A percentile compares a stretch with the other conserved stretches of the same genome.
phyloP scores from a whole-genome alignment of 2,888 invertebrate genomes.

The Rhimphoctona megacephalus region DNA sequence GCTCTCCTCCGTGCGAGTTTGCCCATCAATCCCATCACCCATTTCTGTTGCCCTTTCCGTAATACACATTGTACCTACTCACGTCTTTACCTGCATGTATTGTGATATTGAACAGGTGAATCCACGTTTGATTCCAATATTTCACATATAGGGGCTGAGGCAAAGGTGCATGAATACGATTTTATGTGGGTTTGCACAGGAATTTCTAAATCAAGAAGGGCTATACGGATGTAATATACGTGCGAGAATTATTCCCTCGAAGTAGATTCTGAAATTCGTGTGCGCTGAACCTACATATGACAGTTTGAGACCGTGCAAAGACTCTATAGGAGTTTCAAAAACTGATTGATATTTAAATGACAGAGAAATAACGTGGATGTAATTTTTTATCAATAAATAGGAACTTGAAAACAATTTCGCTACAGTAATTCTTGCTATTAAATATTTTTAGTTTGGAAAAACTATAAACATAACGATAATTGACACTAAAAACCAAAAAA shows the following conservation, averaged over 20 bases:
- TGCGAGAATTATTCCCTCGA: conserved; percentile 31
- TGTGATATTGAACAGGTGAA: conserved; percentile 8
- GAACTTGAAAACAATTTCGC: too few relatives aligned
- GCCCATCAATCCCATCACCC: conserved; percentile 57
- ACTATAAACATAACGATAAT: too few relatives aligned
- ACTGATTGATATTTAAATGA: too few relatives aligned
- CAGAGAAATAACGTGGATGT: too few relatives aligned
- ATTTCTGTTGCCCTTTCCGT: conserved; percentile 35
- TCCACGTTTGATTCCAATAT: conserved; percentile 4
- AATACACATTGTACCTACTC: neutral
- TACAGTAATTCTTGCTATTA: too few relatives aligned
- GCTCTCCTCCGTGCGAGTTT: conserved; percentile 16
- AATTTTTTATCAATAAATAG: too few relatives aligned
- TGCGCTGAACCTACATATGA: neutral
- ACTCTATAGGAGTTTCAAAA: neutral
- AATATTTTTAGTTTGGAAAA: too few relatives aligned
- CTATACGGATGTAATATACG: neutral
- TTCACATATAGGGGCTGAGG: neutral
- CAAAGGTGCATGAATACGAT: neutral
- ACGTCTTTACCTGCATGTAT: neutral
- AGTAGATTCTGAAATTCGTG: neutral
- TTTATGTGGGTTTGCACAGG: conserved; percentile 32
- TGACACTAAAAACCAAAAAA: too few relatives aligned
- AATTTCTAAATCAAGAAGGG: conserved; percentile 23
- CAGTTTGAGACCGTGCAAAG: neutral